phyloP scores from a whole-genome alignment of 30 jellyfish, hydroid and myxozoan species.

The Aurelia aurita region DNA sequence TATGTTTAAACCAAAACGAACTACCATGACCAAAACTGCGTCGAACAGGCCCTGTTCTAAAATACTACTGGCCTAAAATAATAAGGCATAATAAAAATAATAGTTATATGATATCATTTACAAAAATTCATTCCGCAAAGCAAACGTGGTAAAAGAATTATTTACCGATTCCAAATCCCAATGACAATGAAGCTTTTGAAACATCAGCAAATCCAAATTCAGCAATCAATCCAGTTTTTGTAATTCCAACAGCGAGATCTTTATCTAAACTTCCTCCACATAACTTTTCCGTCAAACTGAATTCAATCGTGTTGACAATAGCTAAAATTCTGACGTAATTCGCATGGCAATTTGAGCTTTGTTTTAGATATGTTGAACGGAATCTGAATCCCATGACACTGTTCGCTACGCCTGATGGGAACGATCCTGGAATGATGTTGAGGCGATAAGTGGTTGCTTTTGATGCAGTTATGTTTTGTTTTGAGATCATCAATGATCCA shows the following conservation, averaged over 20 bases:
- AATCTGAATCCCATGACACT: constrained; percentile 19
- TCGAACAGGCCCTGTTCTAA: no score
- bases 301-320: background rate
- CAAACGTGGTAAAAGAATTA: background rate
- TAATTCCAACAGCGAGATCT: background rate
- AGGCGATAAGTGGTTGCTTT: constrained; percentile 19
- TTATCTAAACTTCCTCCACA: constrained; percentile 27
- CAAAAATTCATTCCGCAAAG: no score
- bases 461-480: background rate
- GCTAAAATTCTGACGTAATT: constrained; percentile 22
- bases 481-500: background rate
- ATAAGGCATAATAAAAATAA: no score
- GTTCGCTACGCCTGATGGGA: background rate
- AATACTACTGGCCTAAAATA: no score
- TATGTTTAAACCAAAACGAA: no score
- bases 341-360: constrained; percentile 15
- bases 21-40: no score
- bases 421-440: background rate
- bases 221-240: background rate
- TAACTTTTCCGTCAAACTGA: constrained; percentile 8
- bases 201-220: background rate
- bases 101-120: no score
- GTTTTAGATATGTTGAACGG: constrained; percentile 14
- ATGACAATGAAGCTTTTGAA: background rate
- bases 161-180: constrained; percentile 4